Evolutionary conservation across 2,888 invertebrate genomes (phyloP).

Genomic region (Antitype chi): DNA sequence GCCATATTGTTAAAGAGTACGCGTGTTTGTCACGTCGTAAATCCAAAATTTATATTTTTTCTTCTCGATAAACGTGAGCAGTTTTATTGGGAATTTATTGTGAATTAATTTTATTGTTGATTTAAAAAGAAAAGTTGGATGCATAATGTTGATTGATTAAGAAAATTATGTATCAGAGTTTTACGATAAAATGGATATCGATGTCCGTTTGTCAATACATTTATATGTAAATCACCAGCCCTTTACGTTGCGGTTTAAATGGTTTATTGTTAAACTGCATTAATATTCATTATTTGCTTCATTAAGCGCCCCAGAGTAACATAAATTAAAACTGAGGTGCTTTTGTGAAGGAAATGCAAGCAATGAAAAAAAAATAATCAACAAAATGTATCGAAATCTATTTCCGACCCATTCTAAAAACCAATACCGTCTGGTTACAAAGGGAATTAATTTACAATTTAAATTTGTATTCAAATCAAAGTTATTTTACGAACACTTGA

Average conservation of each 20-base stretch:
- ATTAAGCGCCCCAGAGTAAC: constrained; percentile 54
- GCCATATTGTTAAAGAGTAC: constrained; percentile 77
- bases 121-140: constrained; percentile 60
- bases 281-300: constrained; percentile 71
- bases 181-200: constrained; percentile 64
- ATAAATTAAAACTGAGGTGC: constrained; percentile 59
- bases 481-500: constrained; percentile 6
- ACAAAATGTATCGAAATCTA: constrained; percentile 38
- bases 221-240: constrained; percentile 71
- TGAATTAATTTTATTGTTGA: constrained; percentile 68
- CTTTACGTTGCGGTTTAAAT: constrained; percentile 68
- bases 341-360: constrained; percentile 53
- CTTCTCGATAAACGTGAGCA: constrained; percentile 52
- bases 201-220: constrained; percentile 64
- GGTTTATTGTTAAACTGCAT: constrained; percentile 70
- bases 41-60: constrained; percentile 78
- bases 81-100: constrained; percentile 70
- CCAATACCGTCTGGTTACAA: constrained; percentile 34
- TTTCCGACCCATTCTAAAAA: constrained; percentile 55
- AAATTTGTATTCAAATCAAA: constrained; percentile 37
- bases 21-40: constrained; percentile 85
- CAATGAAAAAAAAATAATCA: constrained; percentile 46
- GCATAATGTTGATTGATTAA: constrained; percentile 58
- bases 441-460: constrained; percentile 42
- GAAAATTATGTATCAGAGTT: constrained; percentile 55